Conservation (phyloP, 2,888 invertebrate species). For the Scaptomyza reducta region DNA sequence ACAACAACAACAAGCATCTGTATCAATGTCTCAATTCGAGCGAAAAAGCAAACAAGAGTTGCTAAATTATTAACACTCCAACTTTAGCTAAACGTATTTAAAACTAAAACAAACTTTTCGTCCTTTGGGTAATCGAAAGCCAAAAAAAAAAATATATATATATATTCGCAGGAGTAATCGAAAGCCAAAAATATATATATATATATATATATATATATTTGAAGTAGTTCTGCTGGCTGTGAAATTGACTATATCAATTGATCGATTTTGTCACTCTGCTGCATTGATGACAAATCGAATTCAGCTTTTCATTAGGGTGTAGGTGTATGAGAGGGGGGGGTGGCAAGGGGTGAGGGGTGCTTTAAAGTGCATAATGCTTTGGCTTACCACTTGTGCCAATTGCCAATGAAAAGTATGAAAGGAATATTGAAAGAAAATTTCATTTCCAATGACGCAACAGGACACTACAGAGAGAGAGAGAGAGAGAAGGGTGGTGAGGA, state of each 20-base stretch:
- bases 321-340: no score
- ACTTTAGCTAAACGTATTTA: neutral
- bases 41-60: neutral
- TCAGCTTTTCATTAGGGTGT: neutral
- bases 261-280: neutral
- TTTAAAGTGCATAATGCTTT: slow-evolving; percentile 27
- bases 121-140: neutral
- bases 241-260: no score
- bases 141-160: no score
- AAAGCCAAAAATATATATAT: no score
- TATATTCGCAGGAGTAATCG: no score
- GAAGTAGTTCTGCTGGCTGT: no score
- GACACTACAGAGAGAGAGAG: slow-evolving; percentile 35
- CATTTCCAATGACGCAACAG: slow-evolving; percentile 71
- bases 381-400: slow-evolving; percentile 45
- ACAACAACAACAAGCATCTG: neutral
- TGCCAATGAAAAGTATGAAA: slow-evolving; percentile 12
- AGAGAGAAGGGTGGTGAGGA: slow-evolving; percentile 15
- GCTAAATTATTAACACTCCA: neutral
- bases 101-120: neutral
- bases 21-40: neutral
- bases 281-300: neutral
- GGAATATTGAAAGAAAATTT: slow-evolving; percentile 66
- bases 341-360: no score
- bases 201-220: no score